Conservation (phyloP, 1,140 invertebrate species). For the Plutomurus gul region DNA sequence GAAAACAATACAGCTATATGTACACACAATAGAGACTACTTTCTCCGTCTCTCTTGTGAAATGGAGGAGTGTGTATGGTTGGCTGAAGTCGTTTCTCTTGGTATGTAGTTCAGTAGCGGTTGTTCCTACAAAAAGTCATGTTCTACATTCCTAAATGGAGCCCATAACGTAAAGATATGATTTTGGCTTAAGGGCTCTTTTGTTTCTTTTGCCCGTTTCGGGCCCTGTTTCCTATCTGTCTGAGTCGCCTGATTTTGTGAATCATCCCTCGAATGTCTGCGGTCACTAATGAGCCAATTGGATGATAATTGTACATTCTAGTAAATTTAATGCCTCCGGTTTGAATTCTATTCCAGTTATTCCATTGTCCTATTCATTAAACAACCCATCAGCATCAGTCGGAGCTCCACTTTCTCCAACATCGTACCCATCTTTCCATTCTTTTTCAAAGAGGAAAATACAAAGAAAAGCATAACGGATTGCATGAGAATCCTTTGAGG, state of each 20-base stretch:
- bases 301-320: too few relatives aligned
- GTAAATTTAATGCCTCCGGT: too few relatives aligned
- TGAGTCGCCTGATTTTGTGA: background rate
- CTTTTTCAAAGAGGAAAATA: background rate
- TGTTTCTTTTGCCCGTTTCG: background rate
- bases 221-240: background rate
- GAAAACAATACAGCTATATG: background rate
- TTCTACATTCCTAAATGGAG: background rate
- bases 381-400: too few relatives aligned
- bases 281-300: too few relatives aligned
- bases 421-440: background rate
- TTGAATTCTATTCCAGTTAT: too few relatives aligned
- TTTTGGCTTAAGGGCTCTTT: constrained; percentile 23
- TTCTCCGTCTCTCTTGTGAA: background rate
- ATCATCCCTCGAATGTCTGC: too few relatives aligned
- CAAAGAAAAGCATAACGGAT: background rate
- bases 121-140: background rate
- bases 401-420: constrained; percentile 3
- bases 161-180: background rate
- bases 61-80: too few relatives aligned
- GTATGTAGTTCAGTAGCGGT: background rate
- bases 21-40: background rate
- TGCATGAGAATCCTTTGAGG: background rate
- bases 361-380: too few relatives aligned
- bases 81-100: background rate